Base-by-base conservation (phyloP, 2,888 invertebrate genomes). In the Parnassius orleans region DNA sequence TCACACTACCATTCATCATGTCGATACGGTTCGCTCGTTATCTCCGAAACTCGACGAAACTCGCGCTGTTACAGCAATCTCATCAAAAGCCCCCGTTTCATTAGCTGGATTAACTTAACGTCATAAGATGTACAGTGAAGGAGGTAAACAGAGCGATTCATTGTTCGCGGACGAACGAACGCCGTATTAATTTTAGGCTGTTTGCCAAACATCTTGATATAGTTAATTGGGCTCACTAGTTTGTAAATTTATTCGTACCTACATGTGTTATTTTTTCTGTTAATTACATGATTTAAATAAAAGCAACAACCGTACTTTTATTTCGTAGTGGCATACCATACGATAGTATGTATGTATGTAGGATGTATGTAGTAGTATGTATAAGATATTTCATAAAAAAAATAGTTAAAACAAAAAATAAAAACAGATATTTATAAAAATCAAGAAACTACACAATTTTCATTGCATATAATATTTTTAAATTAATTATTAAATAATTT, bases 31-130 rank as follows among this genome's bases (percentile, higher is more conserved):
- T 63, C 59, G 61, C 61, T 69, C 68, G 68, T 70, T 72, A 70
- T 73, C 71, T 68, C 60, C 60, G 63, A 66, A 70, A 69, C 64
- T 70, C 60, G 55, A 44, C 69, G 60, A 63, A 70, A 67, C 69
- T 70, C 66, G 64, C 64, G 59, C 68, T 68, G 70, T 72, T 70
- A 71, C 65, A 67, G 69, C 73, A 72, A 74, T 71, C 69, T 70
- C 69, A 64, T 69, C 65, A 62, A 63, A 58, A 56, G 53, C 59
- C 61, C 68, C 68, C 65, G 69, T 73, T 72, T 77, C 73, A 77
- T 77, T 76, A 77, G 69, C 9, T 55, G 61, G 63, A 71, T 68
- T 70, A 55, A 59, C 58, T 59, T 59, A 55, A 52, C 52, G 59
- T 59, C 52, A 41, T 58, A 52, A 55, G 51, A 59, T 53, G 48